Percentiles rank a stretch among this genome's conserved stretches.
Evolutionary conservation across 2,113 vertebrate genomes (phyloP).

Genomic region (Siphamia tubifer): DNA sequence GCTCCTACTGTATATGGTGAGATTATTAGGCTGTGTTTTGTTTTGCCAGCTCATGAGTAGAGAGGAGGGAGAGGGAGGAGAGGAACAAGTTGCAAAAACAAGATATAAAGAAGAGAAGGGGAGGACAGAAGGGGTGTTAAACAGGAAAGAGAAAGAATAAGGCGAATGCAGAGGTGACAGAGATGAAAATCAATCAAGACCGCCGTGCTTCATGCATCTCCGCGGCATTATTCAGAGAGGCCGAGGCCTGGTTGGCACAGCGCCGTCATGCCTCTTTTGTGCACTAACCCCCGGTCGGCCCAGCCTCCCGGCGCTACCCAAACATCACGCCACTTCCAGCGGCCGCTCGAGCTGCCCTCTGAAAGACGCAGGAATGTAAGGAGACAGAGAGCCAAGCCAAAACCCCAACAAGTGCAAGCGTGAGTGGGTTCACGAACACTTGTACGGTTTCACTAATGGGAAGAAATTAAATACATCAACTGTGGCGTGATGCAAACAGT

Average conservation of each 20-base stretch:
- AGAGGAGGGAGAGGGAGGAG: neutral
- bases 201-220: neutral
- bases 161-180: neutral
- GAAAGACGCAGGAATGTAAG: constrained; percentile 14
- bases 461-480: neutral
- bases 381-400: neutral
- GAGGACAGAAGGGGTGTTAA: neutral
- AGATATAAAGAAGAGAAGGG: accelerated
- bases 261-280: constrained; percentile 22
- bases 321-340: constrained; percentile 33
- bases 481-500: neutral
- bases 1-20: neutral
- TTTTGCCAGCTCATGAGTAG: neutral
- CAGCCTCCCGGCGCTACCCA: constrained; percentile 22
- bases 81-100: neutral
- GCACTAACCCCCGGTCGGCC: constrained; percentile 20
- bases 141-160: neutral
- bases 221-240: neutral
- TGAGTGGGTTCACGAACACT: neutral
- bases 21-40: neutral
- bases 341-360: constrained; percentile 7
- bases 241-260: constrained; percentile 28
- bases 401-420: neutral
- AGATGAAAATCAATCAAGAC: neutral
- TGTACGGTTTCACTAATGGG: neutral